A percentile compares a stretch with the other conserved stretches of the same genome.
phyloP scores from a whole-genome alignment of 2,888 invertebrate species.

The Scaptomyza parva region DNA sequence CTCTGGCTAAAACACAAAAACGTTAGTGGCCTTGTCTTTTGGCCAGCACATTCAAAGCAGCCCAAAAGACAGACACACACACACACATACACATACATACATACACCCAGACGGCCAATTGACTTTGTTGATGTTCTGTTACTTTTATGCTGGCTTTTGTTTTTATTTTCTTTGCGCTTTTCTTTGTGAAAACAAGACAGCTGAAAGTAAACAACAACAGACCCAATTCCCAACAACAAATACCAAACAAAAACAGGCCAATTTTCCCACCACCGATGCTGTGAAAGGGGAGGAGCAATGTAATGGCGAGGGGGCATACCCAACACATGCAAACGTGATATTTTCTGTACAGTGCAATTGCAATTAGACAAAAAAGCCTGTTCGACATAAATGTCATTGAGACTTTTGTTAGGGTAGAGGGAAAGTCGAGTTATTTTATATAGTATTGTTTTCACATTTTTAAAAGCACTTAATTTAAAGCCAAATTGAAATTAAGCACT shows the following conservation, averaged over 20 bases:
- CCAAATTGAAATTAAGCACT: not conserved
- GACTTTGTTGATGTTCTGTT: slow-evolving; percentile 46
- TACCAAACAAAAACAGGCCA: slow-evolving; percentile 18
- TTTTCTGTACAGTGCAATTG: slow-evolving; percentile 46
- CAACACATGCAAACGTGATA: slow-evolving; percentile 56
- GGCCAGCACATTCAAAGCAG: slow-evolving; percentile 6
- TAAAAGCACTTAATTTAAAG: not conserved
- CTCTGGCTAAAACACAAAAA: slow-evolving; percentile 25
- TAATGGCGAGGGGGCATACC: slow-evolving; percentile 8
- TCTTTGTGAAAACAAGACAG: slow-evolving; percentile 46
- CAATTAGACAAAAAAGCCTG: slow-evolving; percentile 48
- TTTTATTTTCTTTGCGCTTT: slow-evolving; percentile 31
- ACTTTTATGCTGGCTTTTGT: slow-evolving; percentile 43
- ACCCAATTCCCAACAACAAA: slow-evolving; percentile 74
- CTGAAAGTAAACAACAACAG: slow-evolving; percentile 69
- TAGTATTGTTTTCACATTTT: not conserved
- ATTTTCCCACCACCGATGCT: slow-evolving; percentile 45
- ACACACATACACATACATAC: too few relatives aligned
- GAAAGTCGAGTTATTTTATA: slow-evolving; percentile 33
- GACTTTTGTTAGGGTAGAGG: slow-evolving; percentile 17
- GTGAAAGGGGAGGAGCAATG: not conserved
- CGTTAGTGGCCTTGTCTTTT: slow-evolving; percentile 62
- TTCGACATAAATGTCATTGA: slow-evolving; percentile 24
- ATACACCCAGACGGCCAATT: too few relatives aligned
- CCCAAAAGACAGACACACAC: too few relatives aligned